Percentiles rank a stretch among this genome's conserved stretches.
These are phyloP conservation scores for Eupithecia subumbrata DNA, from an alignment of 2,888 invertebrate genomes.

Conservation along the genomic window DNA sequence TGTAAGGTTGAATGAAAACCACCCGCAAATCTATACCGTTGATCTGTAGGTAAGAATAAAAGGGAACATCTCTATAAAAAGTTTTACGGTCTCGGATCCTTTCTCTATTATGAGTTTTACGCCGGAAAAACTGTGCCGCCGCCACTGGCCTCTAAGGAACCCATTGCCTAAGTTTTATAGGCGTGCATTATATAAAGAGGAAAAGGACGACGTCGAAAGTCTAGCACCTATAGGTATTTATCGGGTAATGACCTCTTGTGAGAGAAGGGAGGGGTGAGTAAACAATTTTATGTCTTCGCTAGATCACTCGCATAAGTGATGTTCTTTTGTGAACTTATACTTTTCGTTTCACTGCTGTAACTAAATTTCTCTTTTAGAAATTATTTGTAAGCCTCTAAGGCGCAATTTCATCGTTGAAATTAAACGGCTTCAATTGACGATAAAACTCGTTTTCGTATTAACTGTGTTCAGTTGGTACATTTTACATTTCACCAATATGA, in stretches of 20 bases:
- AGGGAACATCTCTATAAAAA: conserved; percentile 11
- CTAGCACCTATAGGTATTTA: not conserved
- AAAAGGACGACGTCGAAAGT: not conserved
- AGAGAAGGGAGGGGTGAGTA: not conserved
- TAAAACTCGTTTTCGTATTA: too few relatives aligned
- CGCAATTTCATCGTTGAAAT: too few relatives aligned
- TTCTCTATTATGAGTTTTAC: conserved; percentile 18
- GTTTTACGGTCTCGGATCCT: conserved; percentile 9
- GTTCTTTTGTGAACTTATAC: not conserved
- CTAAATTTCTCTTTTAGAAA: too few relatives aligned
- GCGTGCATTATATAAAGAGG: conserved; percentile 3
- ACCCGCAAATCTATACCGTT: not conserved
- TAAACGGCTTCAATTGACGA: too few relatives aligned
- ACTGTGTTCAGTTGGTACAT: too few relatives aligned
- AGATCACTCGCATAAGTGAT: not conserved
- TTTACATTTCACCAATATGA: too few relatives aligned
- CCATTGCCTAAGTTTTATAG: not conserved
- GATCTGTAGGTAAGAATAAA: conserved; percentile 13
- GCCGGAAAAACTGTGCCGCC: conserved; percentile 24
- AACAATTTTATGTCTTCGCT: not conserved
- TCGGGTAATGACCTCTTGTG: conserved; percentile 9
- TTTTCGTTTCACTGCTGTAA: not conserved
- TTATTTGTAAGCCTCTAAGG: too few relatives aligned
- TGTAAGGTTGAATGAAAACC: not conserved
- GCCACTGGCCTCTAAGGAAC: conserved; percentile 13